Evolutionary conservation across 1,140 invertebrate genomes (phyloP).

Genomic region (Myzus persicae): DNA sequence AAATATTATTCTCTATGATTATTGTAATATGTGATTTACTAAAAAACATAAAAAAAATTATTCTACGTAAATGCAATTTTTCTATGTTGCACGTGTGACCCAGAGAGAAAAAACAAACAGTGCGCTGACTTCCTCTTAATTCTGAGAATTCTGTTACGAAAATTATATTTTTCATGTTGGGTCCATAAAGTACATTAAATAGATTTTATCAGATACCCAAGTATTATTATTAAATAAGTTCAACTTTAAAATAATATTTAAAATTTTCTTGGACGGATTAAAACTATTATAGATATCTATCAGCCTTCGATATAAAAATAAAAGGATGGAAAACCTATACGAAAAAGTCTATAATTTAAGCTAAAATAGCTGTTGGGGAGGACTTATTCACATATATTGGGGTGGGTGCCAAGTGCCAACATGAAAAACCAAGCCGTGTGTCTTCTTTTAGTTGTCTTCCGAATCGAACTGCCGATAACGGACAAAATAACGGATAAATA

Average conservation of each 20-base stretch:
- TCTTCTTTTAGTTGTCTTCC: background rate
- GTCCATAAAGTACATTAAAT: background rate
- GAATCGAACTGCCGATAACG: background rate
- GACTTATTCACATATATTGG: background rate
- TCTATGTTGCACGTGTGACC: too few relatives aligned
- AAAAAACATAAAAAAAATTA: too few relatives aligned
- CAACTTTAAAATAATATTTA: background rate
- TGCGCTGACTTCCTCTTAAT: too few relatives aligned
- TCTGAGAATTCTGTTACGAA: background rate
- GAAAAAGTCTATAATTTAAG: background rate
- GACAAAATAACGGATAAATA: background rate
- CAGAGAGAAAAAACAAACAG: too few relatives aligned
- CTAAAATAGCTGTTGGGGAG: background rate
- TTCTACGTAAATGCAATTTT: too few relatives aligned
- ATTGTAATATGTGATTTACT: too few relatives aligned
- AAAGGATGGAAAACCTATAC: background rate
- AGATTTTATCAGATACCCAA: background rate
- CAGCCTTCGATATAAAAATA: background rate
- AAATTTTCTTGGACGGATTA: background rate
- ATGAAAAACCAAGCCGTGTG: background rate
- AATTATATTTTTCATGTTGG: background rate
- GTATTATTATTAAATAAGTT: background rate
- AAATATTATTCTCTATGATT: too few relatives aligned
- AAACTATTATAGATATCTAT: background rate
- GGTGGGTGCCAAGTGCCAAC: background rate